A percentile compares a stretch with the other conserved stretches of the same genome.
Evolutionary conservation across 2,113 vertebrate genomes (phyloP).

Genomic region (Ascaphus truei): DNA sequence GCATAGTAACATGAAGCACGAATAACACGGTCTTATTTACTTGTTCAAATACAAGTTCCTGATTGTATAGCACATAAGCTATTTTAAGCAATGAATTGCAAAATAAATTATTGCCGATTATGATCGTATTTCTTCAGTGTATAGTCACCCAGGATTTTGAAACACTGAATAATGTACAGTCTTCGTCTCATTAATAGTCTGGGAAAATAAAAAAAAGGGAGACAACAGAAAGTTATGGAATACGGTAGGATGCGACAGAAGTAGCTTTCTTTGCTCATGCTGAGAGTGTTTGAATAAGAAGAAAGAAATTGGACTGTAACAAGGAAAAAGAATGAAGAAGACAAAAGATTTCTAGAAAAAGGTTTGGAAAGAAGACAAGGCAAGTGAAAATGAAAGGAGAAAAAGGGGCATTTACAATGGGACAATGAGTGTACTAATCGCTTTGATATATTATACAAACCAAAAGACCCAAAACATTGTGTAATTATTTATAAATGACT

Average conservation of each 20-base stretch:
- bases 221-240: constrained; percentile 72
- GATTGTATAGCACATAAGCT: no score
- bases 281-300: constrained; percentile 97
- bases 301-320: constrained; percentile 91
- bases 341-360: constrained; percentile 94
- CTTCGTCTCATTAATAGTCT: constrained; percentile 67
- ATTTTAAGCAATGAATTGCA: not conserved
- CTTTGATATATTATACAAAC: constrained; percentile 99
- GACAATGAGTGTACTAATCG: constrained; percentile 98
- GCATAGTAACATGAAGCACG: no score
- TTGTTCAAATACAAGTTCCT: no score
- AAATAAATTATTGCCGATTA: not conserved
- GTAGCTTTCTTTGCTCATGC: constrained; percentile 87
- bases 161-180: constrained; percentile 43
- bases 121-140: no score
- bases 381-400: constrained; percentile 90
- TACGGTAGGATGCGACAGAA: constrained; percentile 75
- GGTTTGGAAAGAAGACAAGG: constrained; percentile 92
- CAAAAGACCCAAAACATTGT: constrained; percentile 99
- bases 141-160: no score
- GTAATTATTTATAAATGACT: constrained; percentile 99
- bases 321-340: constrained; percentile 91
- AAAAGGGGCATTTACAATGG: constrained; percentile 82
- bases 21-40: not conserved
- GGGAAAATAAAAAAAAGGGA: constrained; percentile 66